These are phyloP conservation scores for Drosophila nebulosa DNA, from an alignment of 1,140 invertebrate species.

Conservation along the genomic window DNA sequence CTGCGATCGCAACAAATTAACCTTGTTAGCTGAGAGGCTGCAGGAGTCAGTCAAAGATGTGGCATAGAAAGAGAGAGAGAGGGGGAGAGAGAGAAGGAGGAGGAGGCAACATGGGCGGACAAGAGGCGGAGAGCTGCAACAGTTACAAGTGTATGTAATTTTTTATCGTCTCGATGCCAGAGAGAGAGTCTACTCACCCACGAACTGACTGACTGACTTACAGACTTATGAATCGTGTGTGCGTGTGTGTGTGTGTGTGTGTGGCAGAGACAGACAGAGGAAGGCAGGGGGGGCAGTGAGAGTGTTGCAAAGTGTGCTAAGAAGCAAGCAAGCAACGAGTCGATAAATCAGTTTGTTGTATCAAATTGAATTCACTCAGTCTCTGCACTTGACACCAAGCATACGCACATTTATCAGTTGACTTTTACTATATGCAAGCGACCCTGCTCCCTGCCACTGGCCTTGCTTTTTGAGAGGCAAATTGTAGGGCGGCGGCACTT, in stretches of 20 bases:
- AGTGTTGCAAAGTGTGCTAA: slow-evolving; percentile 11
- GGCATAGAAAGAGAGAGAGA: slow-evolving; percentile 3
- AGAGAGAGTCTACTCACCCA: slow-evolving; percentile 8
- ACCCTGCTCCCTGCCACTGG: background rate
- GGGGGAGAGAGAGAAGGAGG: background rate
- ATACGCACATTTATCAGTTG: slow-evolving; percentile 72
- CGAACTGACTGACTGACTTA: slow-evolving; percentile 37
- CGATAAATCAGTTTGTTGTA: slow-evolving; percentile 78
- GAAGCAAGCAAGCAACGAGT: slow-evolving; percentile 26
- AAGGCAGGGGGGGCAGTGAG: slow-evolving; percentile 4
- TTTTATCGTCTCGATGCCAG: slow-evolving; percentile 68
- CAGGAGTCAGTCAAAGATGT: slow-evolving; percentile 18
- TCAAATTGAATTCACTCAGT: slow-evolving; percentile 76
- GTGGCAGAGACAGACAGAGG: background rate
- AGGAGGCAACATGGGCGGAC: background rate
- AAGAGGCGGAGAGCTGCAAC: slow-evolving; percentile 27
- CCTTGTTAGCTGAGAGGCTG: slow-evolving; percentile 61
- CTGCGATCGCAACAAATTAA: slow-evolving; percentile 77
- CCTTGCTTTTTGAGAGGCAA: background rate
- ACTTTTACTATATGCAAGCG: background rate
- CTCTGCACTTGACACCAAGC: slow-evolving; percentile 72
- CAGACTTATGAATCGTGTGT: slow-evolving; percentile 68
- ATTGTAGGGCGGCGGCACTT: background rate
- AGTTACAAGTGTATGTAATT: slow-evolving; percentile 79
- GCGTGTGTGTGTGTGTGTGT: slow-evolving; percentile 32